Base-by-base conservation (phyloP, 2,113 vertebrate genomes). In the Columba janthina region DNA sequence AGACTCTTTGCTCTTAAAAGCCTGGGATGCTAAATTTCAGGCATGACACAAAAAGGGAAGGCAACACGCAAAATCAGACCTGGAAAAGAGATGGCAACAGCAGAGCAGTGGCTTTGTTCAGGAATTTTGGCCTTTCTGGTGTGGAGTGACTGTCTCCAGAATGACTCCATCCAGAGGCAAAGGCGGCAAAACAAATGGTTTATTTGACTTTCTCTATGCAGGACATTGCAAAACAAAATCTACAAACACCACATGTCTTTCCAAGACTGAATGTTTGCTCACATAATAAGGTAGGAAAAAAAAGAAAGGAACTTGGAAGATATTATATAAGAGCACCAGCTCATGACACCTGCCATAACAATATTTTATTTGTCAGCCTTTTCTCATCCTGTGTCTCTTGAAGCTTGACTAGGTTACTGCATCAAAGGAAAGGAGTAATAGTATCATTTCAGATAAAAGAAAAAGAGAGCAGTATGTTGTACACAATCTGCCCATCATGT, bases 351-450 rank as follows among this genome's bases (percentile, higher is more conserved):
- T 95, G 92, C 94, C 94, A 94, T 76, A 93, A 95, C 66, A 96
- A 92, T 92, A 92, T 81, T 96, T 96, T 86, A 92, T 93, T 94
- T 96, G 92, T 94, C 93, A 89, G 79, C 72, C 92, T 87, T 85
- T 94, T 78, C 94, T 80, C 80, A 86, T 87, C 79, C 73, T 62
- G 10, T 78, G 83, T 90, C 90, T 95, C 83, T 58, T 90, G 75
- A 91, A 97, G 81, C 88, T 79, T 95, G 82, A 66, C 88, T 93
- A 67, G 73, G 83, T 88, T 90, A 90, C 54, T 81, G 76, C 83
- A 93, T 96, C 93, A 96, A 94, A 96, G 80, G 58, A 44, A 85
- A 92, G 80, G n/a, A 95, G 80, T 82, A 89, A 93, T 87, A 81
- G 76, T 86, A 93, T 93, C 90, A 66, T 53, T 92, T 81, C 66